Evolutionary conservation across 37 sponge, comb jelly and placozoan genomes (phyloP).

Genomic region (Diacarnus erythraeanus): DNA sequence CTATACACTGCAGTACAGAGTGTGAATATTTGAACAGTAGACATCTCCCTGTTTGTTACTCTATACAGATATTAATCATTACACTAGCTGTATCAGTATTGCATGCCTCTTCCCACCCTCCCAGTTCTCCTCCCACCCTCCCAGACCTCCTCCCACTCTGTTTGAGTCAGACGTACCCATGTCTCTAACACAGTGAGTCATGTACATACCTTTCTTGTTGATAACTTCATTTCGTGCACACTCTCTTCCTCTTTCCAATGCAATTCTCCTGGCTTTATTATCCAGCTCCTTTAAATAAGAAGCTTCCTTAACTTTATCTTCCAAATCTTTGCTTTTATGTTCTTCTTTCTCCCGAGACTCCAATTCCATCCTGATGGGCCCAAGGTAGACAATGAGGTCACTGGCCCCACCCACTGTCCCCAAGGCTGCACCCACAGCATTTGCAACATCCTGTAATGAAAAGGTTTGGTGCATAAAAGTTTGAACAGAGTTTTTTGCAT

Average conservation of each 20-base stretch:
- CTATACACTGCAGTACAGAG: too few species aligned
- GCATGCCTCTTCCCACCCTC: too few species aligned
- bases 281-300: too few species aligned
- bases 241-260: slow-evolving; percentile 23
- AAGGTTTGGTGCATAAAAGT: background rate
- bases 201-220: background rate
- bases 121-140: too few species aligned
- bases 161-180: too few species aligned
- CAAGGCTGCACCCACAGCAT: slow-evolving; percentile 90
- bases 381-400: slow-evolving; percentile 55
- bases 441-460: slow-evolving; percentile 69
- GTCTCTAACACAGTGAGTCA: too few species aligned
- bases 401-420: slow-evolving; percentile 65
- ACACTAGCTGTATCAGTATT: too few species aligned
- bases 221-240: background rate
- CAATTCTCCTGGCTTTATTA: slow-evolving; percentile 23
- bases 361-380: slow-evolving; percentile 4
- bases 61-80: too few species aligned
- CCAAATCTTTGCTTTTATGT: background rate
- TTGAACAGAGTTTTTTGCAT: background rate
- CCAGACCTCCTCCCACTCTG: too few species aligned
- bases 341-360: background rate
- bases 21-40: too few species aligned
- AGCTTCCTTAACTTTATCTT: too few species aligned
- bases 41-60: too few species aligned